phyloP scores from a whole-genome alignment of 53 echinoderm and acorn worm genomes.

The Henricia sp. region DNA sequence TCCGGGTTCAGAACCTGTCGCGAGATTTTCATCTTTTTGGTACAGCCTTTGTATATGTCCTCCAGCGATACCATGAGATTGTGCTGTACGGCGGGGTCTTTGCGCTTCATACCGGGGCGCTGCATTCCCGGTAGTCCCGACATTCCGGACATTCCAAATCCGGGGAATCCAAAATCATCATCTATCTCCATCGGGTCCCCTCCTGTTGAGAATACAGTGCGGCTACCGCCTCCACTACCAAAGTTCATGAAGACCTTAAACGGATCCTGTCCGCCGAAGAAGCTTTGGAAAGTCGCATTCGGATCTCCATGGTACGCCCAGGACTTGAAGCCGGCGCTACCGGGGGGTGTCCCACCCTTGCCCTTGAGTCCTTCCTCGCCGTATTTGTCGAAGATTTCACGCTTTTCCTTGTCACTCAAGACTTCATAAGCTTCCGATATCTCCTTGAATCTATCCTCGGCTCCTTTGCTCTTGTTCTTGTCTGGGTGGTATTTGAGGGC shows the following conservation, averaged over 20 bases:
- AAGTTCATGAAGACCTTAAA: slow-evolving; percentile 92
- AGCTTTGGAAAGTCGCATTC: slow-evolving; percentile 86
- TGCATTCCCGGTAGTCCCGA: neutral
- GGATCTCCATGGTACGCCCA: slow-evolving; percentile 96
- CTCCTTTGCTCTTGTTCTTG: slow-evolving; percentile 89
- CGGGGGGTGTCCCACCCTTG: slow-evolving; percentile 42
- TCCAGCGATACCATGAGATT: slow-evolving; percentile 91
- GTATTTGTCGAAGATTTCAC: slow-evolving; percentile 85
- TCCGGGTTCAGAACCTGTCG: slow-evolving; percentile 82
- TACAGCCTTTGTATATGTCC: slow-evolving; percentile 94
- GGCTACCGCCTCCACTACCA: slow-evolving; percentile 44
- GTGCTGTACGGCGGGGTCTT: slow-evolving; percentile 91
- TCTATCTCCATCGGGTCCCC: slow-evolving; percentile 90
- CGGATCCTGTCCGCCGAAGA: slow-evolving; percentile 83
- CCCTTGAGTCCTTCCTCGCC: slow-evolving; percentile 94
- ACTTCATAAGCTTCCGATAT: slow-evolving; percentile 97
- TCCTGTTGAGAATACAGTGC: slow-evolving; percentile 43
- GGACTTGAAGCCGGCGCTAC: slow-evolving; percentile 45
- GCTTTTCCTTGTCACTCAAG: slow-evolving; percentile 91
- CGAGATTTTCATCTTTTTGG: slow-evolving; percentile 96
- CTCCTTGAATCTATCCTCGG: slow-evolving; percentile 94
- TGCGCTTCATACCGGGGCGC: slow-evolving; percentile 57
- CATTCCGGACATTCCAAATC: slow-evolving; percentile 41
- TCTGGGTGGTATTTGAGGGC: slow-evolving; percentile 97
- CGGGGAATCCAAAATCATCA: slow-evolving; percentile 61